Evolutionary conservation across 2,113 vertebrate genomes (phyloP), one percentile per base, ranked within the genome.

Genomic region (Labrus mixtus): DNA sequence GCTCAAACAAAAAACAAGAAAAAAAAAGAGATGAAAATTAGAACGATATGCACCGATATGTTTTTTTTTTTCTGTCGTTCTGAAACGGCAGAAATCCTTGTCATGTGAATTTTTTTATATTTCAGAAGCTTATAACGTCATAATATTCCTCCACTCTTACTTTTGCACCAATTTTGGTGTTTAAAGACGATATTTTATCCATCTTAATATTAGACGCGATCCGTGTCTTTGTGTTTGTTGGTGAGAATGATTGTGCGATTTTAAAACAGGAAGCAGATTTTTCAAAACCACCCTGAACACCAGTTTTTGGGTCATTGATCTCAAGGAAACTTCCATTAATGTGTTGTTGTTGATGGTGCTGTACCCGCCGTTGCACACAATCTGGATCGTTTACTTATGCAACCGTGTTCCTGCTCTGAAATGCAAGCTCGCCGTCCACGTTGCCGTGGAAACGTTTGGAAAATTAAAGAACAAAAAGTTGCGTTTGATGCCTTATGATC

Each of bases 341-440:
- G 86, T 88, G 86, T 79, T 90, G 88, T 81, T 69, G 86, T 83
- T 76, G 85, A 78, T 86, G 86, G 80, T 84, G 83, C 87, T 85
- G 81, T 79, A 83, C 70, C 87, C 79, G 77, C 87, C 59, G 78
- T 88, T 82, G 73, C 88, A 82, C 91, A 85, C 79, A 70, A 82
- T 82, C 84, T 78, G 64, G 85, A 85, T 84, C 77, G 39, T 85
- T 87, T 86, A 82, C 76, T 91, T 91, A 93, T 93, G 93, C 92
- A 93, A 93, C 92, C 76, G 86, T 72, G 83, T 87, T 89, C 64
- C 79, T 68, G 84, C 83, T 78, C 70, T 33, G 84, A 81, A 67
- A 81, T 61, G 87, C 85, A 64, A 90, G 78, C 79, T 81, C 39
- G 68, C 81, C 66, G 59, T 83, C 83, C 79, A 51, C 79, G 71